Evolutionary conservation across 1,140 invertebrate species (phyloP), one percentile per base, ranked within the genome.

Genomic region (Drosophila novamexicana): DNA sequence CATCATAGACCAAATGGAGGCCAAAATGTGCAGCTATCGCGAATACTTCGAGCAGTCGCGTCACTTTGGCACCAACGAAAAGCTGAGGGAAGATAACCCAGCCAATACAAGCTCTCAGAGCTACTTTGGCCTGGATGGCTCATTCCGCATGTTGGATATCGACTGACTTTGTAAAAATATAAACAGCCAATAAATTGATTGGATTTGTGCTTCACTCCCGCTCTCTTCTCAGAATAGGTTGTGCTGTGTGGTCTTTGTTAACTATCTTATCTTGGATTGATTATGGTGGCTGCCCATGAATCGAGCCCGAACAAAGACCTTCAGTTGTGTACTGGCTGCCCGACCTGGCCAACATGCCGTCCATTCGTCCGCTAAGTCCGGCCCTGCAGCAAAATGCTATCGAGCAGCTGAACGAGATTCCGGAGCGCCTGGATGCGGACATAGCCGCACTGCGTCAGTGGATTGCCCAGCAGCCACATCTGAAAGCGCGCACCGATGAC

Each of bases 391-490:
- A 93, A 69, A 91, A 81, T 57, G 95, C 95, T 10, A 93, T 93
- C 58, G 91, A 93, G 6, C 93, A 95, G 69, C 74, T 95, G 14
- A 93, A 94, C 47, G 95, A 95, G 83, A 93, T 94, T 63, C 93
- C 94, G 1, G 92, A 93, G 0, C 88, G 93, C 36, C 82, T 94
- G 2, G 79, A 88, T 7, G 91, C 93, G 42, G 95, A 95, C 77
- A 83, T 95, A 8, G 79, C 93, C 22, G 91, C 93, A 52, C 92
- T 95, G 40, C 93, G 93, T 45, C 93, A 94, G 29, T 95, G 95
- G 95, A 92, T 95, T 18, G 83, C 92, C 6, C 95, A 95, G 86
- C 95, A 95, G 75, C 94, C 94, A 0, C 94, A 95, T 88, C 90
- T 95, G 3, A 84, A 72, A 6, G 73, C 90, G 7, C 82, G 82